A percentile compares a stretch with the other conserved stretches of the same genome.
Evolutionary conservation across 2,113 vertebrate species (phyloP).

Genomic region (Grammomys dolichurus): DNA sequence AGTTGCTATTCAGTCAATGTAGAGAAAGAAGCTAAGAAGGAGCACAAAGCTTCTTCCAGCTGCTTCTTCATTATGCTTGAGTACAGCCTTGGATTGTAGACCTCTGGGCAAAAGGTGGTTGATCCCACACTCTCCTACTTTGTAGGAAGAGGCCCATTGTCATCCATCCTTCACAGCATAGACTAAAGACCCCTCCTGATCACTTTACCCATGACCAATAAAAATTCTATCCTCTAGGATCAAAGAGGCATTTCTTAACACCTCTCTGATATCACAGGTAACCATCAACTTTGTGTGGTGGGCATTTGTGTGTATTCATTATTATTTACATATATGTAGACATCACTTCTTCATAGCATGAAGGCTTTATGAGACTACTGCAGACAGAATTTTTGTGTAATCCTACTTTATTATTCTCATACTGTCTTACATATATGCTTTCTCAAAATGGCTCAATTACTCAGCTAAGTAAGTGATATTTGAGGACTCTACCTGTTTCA

Average conservation of each 20-base stretch:
- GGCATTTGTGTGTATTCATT: not conserved
- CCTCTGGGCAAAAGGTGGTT: not conserved
- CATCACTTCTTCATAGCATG: not conserved
- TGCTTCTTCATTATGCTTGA: not conserved
- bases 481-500: not conserved
- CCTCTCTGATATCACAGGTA: not conserved
- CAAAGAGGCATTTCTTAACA: not conserved
- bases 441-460: not conserved
- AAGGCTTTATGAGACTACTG: not conserved
- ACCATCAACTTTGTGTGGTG: not conserved
- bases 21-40: not conserved
- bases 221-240: not conserved
- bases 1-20: not conserved
- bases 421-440: not conserved
- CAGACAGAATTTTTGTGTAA: not conserved
- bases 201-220: not conserved
- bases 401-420: not conserved
- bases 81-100: not conserved
- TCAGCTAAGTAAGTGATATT: not conserved
- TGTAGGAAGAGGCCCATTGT: not conserved
- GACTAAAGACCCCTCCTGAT: not conserved
- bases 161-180: not conserved
- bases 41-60: not conserved
- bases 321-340: not conserved
- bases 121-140: not conserved